A percentile compares a stretch with the other conserved stretches of the same genome.
Evolutionary conservation across 2,797 vertebrate species (phyloP).

Genomic region (Neoniphon sammara): DNA sequence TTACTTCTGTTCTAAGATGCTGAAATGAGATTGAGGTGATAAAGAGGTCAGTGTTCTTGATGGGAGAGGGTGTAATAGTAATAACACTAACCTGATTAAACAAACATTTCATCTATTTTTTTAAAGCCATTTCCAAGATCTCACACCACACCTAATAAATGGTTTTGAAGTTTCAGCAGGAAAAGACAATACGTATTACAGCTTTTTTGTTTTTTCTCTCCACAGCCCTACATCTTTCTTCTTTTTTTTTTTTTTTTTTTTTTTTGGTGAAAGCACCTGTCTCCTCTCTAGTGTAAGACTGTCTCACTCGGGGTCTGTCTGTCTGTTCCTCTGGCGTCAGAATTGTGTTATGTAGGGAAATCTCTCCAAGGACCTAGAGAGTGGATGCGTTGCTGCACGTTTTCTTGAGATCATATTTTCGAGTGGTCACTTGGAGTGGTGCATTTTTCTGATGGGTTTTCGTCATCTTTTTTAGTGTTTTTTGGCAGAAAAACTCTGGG

Average conservation of each 20-base stretch:
- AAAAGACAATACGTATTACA: neutral
- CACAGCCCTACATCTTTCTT: conserved; percentile 42
- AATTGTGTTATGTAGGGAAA: conserved; percentile 41
- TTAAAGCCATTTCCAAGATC: conserved; percentile 28
- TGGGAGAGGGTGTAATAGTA: conserved; percentile 60
- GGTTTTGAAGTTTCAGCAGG: conserved; percentile 23
- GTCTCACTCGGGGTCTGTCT: conserved; percentile 55
- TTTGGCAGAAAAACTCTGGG: conserved; percentile 15
- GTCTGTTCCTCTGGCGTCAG: conserved; percentile 53
- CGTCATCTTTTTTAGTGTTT: conserved; percentile 17
- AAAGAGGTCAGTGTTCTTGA: conserved; percentile 63
- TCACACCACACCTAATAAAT: conserved; percentile 34
- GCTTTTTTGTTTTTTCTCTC: conserved; percentile 28
- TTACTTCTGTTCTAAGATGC: conserved; percentile 57
- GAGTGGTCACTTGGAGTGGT: conserved; percentile 47
- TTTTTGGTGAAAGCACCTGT: conserved; percentile 54
- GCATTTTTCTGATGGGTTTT: conserved; percentile 33
- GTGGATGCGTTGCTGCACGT: conserved; percentile 57
- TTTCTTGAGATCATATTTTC: conserved; percentile 62
- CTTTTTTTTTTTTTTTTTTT: conserved; percentile 58
- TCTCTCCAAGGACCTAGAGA: conserved; percentile 54
- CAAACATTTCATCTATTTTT: conserved; percentile 52
- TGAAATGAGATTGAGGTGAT: conserved; percentile 60
- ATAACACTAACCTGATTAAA: conserved; percentile 44
- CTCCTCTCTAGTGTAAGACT: conserved; percentile 51